Percentiles rank a stretch among this genome's conserved stretches.
Evolutionary conservation across 2,113 vertebrate species (phyloP).

Genomic region (Corynorhinus townsendii): DNA sequence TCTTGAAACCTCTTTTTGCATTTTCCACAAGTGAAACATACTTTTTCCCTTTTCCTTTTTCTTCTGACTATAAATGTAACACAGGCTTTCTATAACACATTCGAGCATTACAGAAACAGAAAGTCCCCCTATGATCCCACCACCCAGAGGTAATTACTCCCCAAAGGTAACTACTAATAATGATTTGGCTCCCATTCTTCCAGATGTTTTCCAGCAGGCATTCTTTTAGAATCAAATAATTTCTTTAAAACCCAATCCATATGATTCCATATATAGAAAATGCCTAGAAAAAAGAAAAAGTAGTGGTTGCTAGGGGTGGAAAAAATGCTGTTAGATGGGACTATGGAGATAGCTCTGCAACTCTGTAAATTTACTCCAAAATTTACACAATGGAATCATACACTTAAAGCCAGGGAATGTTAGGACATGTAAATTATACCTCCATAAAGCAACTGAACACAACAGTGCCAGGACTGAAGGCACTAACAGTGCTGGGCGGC

Average conservation of each 20-base stretch:
- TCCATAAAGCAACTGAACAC: neutral
- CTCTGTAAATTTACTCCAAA: neutral
- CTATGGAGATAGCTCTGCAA: neutral
- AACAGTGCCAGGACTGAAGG: neutral
- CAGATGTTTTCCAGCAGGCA: neutral
- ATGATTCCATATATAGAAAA: neutral
- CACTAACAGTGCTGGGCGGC: neutral
- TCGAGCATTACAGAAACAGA: neutral
- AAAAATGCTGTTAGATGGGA: neutral
- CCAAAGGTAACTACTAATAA: neutral
- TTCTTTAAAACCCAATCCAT: neutral
- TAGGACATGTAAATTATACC: neutral
- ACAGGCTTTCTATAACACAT: neutral
- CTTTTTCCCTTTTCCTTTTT: neutral
- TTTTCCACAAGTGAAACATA: neutral
- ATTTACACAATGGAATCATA: neutral
- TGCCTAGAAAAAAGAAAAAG: neutral
- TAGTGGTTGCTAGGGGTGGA: neutral
- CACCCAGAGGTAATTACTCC: neutral
- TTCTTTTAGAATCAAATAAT: neutral
- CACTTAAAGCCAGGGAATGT: neutral
- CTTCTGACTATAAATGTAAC: neutral
- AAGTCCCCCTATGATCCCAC: neutral
- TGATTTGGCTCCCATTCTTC: neutral
- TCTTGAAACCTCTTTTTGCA: neutral